phyloP scores from a whole-genome alignment of 2,888 invertebrate species.

The Pyralis farinalis region DNA sequence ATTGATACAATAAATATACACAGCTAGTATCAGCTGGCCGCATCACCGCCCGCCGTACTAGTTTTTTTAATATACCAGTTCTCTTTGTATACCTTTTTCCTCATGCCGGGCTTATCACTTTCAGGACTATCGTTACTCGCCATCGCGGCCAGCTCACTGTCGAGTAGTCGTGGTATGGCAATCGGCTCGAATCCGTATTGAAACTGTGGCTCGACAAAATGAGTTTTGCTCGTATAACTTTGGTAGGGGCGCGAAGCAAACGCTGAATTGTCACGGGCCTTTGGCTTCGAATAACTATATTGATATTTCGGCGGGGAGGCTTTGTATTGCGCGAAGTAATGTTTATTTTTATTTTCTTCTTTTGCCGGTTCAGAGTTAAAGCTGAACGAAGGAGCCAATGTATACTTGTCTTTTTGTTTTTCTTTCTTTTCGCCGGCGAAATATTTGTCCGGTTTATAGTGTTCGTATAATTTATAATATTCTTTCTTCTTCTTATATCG shows the following conservation, averaged over 20 bases:
- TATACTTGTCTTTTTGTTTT: conserved; percentile 48
- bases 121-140: conserved; percentile 61
- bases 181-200: conserved; percentile 75
- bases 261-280: conserved; percentile 47
- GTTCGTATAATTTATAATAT: conserved; percentile 60
- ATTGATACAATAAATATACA: conserved; percentile 46
- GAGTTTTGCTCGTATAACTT: conserved; percentile 48
- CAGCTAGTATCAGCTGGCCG: conserved; percentile 57
- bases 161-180: conserved; percentile 52
- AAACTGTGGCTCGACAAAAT: conserved; percentile 70
- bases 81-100: conserved; percentile 70
- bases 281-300: conserved; percentile 48
- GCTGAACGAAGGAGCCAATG: conserved; percentile 34
- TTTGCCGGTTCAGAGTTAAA: conserved; percentile 36
- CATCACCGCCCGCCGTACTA: conserved; percentile 53
- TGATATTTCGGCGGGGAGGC: conserved; percentile 44
- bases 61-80: conserved; percentile 74
- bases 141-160: conserved; percentile 67
- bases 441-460: conserved; percentile 51
- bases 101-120: conserved; percentile 59
- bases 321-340: conserved; percentile 48
- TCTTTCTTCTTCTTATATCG: conserved; percentile 52
- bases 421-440: conserved; percentile 37
- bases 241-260: conserved; percentile 50
- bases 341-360: conserved; percentile 33